Base-by-base conservation (phyloP, 1,140 invertebrate genomes). In the Bilobella aurantiaca region DNA sequence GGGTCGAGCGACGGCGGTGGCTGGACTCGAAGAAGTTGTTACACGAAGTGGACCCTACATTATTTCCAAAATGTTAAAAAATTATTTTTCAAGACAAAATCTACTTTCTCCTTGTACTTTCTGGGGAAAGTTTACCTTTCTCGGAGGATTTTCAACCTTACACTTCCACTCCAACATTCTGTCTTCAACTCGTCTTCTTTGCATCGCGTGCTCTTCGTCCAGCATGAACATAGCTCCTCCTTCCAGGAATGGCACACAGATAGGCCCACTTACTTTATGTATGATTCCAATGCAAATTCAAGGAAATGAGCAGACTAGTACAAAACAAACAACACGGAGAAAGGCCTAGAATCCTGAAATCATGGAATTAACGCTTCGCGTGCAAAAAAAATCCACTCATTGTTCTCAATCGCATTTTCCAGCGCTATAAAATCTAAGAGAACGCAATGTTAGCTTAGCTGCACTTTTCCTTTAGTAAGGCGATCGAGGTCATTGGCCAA, bases 81-180 rank as follows among this genome's bases (percentile, higher is more conserved):
- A n/a, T n/a, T n/a, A n/a, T n/a, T n/a, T n/a, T n/a, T n/a, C n/a
- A n/a, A n/a, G n/a, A n/a, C n/a, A n/a, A n/a, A n/a, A n/a, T n/a
- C n/a, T n/a, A n/a, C n/a, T n/a, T n/a, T n/a, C n/a, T n/a, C n/a
- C n/a, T n/a, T n/a, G n/a, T n/a, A n/a, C n/a, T n/a, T n/a, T n/a
- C 37, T 12, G 8, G 37, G 8, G 37, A 42, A 42, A 42, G 37
- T 28, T 59, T 59, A 59, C 58, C 28, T 30, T 37, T 62, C 34
- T 27, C 30, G 29, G 29, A 23, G 59, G 59, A 62, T 62, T 62
- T 34, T 62, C 59, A 3, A 62, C 32, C 16, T 31, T 27, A 28
- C 59, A 62, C 30, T 62, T 62, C 59, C 59, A 62, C 30, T 37
- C 59, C 59, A 62, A 46, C 59, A 62, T 62, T 62, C 59, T 27